Percentiles rank a stretch among this genome's conserved stretches.
Conservation (phyloP, 2,113 vertebrate species). For the Montifringilla adamsi region DNA sequence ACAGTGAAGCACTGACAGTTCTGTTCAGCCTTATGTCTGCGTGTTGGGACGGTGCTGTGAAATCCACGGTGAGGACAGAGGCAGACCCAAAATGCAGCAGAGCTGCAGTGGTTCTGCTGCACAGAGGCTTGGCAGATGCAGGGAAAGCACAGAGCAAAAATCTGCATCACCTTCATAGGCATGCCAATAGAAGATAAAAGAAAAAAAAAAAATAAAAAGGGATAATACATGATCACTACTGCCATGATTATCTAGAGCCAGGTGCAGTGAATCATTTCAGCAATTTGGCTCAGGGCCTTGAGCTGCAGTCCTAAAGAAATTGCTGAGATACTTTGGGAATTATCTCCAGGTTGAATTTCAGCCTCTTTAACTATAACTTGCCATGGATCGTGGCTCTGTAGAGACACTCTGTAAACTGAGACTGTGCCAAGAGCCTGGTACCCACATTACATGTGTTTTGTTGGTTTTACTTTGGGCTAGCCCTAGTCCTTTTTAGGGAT, state of each 20-base stretch:
- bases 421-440: neutral
- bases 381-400: neutral
- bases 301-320: conserved; percentile 3
- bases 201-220: neutral
- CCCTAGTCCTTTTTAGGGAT: neutral
- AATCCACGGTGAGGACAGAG: neutral
- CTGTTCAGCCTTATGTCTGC: neutral
- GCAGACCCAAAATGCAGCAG: neutral
- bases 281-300: neutral
- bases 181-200: neutral
- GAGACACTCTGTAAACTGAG: neutral
- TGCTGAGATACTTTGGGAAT: neutral
- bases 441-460: neutral
- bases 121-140: neutral
- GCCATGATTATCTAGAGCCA: neutral
- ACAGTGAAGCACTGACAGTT: neutral
- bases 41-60: neutral
- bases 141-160: neutral
- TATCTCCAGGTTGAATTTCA: neutral
- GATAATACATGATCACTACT: neutral
- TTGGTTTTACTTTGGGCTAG: accelerated
- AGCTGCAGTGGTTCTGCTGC: conserved; percentile 2
- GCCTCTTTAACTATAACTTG: neutral
- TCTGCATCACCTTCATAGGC: neutral
- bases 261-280: neutral